phyloP scores from a whole-genome alignment of 2,888 invertebrate species.

The Xanthorhoe designata region DNA sequence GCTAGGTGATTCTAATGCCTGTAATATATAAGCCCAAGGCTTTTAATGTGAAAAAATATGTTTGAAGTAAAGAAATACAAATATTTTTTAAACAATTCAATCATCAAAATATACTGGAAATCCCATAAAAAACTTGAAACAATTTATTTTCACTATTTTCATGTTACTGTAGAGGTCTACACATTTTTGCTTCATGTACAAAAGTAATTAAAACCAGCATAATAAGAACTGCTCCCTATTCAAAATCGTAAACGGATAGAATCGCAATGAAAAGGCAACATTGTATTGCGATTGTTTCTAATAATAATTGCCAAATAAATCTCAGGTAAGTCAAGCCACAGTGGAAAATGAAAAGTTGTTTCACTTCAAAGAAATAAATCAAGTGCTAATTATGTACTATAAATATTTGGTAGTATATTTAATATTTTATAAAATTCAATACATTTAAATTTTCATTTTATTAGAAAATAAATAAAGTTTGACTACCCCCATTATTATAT shows the following conservation, averaged over 20 bases:
- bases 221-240: constrained; percentile 15
- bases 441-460: no score
- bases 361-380: no score
- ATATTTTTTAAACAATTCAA: neutral
- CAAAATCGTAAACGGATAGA: constrained; percentile 28
- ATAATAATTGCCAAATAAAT: constrained; percentile 40
- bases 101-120: neutral
- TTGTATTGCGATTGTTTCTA: constrained; percentile 37
- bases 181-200: neutral
- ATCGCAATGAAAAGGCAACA: constrained; percentile 28
- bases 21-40: no score
- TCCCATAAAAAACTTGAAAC: neutral
- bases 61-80: no score
- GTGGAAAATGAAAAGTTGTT: constrained; percentile 18
- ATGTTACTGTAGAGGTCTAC: constrained; percentile 3
- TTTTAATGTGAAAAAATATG: no score
- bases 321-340: constrained; percentile 30
- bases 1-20: no score
- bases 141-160: neutral
- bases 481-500: no score
- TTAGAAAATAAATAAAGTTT: no score
- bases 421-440: neutral
- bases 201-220: constrained; percentile 12
- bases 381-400: neutral
- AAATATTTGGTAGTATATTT: neutral